Conservation (phyloP, 2,113 vertebrate species). For the Chionis minor region DNA sequence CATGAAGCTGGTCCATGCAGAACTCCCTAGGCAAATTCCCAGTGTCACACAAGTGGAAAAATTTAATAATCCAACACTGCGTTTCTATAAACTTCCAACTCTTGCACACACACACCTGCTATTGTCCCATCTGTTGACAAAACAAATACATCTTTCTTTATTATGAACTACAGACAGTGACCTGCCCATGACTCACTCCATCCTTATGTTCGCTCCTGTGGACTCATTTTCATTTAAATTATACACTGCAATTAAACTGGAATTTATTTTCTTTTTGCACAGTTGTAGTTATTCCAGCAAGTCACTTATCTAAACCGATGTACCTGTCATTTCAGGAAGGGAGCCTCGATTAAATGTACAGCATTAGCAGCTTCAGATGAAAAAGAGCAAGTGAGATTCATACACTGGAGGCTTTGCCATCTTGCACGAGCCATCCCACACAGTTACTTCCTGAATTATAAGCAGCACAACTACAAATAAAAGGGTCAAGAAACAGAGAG, state of each 20-base stretch:
- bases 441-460: background rate
- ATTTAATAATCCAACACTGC: background rate
- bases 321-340: background rate
- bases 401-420: background rate
- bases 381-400: background rate
- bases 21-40: background rate
- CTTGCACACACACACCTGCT: background rate
- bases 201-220: background rate
- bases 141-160: background rate
- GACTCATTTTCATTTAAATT: background rate
- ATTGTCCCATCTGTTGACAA: background rate
- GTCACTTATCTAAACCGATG: background rate
- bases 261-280: fast-evolving
- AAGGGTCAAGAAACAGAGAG: background rate
- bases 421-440: background rate
- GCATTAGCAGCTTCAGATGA: background rate
- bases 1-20: background rate
- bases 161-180: background rate
- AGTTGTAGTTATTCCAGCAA: background rate
- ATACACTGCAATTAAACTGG: background rate
- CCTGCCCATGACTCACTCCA: background rate
- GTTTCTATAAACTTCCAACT: background rate
- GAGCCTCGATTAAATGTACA: background rate
- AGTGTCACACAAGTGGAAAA: conserved; percentile 3
- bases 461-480: background rate